These are phyloP conservation scores for Aricia artaxerxes DNA, from an alignment of 2,888 invertebrate genomes.

Conservation along the genomic window DNA sequence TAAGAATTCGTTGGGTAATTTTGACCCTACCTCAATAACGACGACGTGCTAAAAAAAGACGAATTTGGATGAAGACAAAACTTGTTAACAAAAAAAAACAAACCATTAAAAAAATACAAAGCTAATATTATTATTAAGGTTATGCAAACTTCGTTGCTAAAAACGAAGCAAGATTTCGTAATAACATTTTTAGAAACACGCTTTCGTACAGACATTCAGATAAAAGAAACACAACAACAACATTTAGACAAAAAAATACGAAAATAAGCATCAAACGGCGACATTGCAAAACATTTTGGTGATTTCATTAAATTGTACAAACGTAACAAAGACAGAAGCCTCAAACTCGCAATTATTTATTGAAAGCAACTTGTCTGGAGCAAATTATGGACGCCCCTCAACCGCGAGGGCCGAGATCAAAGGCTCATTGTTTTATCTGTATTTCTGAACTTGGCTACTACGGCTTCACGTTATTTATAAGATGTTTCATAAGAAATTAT, in stretches of 20 bases:
- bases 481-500: conserved; percentile 9
- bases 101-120: neutral
- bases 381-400: conserved; percentile 50
- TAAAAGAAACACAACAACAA: neutral
- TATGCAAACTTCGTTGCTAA: neutral
- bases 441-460: neutral
- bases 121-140: neutral
- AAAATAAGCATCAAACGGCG: conserved; percentile 12
- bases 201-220: neutral
- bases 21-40: neutral
- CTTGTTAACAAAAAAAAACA: neutral
- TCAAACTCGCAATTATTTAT: conserved; percentile 23
- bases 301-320: conserved; percentile 14
- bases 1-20: too few relatives aligned
- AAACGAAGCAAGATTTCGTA: neutral
- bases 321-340: conserved; percentile 18
- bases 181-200: neutral
- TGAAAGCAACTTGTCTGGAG: conserved; percentile 59
- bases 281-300: neutral
- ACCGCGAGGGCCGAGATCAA: conserved; percentile 66
- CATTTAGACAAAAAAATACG: neutral
- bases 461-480: neutral
- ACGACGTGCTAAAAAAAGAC: neutral
- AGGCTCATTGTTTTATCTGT: conserved; percentile 40
- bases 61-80: neutral